These are phyloP conservation scores for Lasioglossum malachurum DNA, from an alignment of 2,888 invertebrate genomes.

Conservation along the genomic window DNA sequence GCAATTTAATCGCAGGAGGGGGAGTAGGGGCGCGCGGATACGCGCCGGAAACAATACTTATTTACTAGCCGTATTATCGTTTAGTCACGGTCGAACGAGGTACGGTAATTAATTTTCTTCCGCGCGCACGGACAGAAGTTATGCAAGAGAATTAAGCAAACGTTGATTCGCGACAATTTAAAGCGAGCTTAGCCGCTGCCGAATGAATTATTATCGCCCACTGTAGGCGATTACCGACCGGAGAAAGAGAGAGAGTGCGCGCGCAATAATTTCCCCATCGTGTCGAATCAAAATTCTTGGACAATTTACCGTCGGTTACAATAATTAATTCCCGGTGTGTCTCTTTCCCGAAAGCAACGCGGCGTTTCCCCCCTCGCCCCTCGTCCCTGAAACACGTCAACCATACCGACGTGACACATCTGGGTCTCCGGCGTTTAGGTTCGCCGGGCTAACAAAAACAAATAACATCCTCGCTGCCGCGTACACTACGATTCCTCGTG, in stretches of 20 bases:
- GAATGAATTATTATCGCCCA: slow-evolving; percentile 23
- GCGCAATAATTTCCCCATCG: background rate
- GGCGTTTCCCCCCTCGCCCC: background rate
- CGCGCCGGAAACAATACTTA: slow-evolving; percentile 3
- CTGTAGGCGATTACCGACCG: background rate
- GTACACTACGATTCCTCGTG: background rate
- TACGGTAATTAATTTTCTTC: slow-evolving; percentile 15
- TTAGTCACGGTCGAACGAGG: background rate
- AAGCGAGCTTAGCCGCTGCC: slow-evolving; percentile 8
- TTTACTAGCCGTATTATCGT: slow-evolving; percentile 6
- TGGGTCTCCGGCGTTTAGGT: slow-evolving; percentile 1
- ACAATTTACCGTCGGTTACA: background rate
- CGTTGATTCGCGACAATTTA: slow-evolving; percentile 23
- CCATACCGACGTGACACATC: background rate
- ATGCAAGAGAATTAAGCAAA: slow-evolving; percentile 18
- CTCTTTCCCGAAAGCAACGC: background rate
- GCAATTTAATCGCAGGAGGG: background rate
- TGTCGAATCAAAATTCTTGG: slow-evolving; percentile 4
- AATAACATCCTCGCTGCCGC: background rate
- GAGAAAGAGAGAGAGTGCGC: background rate
- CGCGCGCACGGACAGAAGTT: slow-evolving; percentile 1
- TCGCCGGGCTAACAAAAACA: background rate
- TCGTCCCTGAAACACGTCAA: background rate
- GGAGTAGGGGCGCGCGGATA: background rate
- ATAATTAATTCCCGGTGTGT: background rate